Conservation (phyloP, 2,888 invertebrate species). For the Eupithecia exiguata region DNA sequence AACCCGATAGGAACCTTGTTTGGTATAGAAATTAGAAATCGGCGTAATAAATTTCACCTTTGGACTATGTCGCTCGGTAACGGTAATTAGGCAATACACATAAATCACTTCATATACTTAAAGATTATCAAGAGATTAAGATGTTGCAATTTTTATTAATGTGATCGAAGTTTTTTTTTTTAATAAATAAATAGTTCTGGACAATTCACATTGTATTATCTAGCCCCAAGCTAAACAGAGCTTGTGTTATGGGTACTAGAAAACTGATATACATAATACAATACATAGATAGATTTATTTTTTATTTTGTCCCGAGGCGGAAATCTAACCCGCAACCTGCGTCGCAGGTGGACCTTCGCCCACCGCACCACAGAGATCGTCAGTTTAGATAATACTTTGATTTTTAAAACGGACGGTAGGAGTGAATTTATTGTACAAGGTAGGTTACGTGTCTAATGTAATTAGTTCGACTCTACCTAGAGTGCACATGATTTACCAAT, state of each 20-base stretch:
- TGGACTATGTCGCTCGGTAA: conserved; percentile 22
- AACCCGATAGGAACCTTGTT: conserved; percentile 69
- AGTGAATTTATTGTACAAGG: neutral
- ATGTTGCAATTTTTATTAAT: neutral
- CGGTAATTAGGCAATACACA: conserved; percentile 22
- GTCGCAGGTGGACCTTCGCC: too few relatives aligned
- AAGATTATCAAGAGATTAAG: neutral
- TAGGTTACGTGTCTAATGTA: neutral
- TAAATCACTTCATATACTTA: conserved; percentile 17
- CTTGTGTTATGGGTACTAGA: too few relatives aligned
- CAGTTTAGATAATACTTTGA: neutral
- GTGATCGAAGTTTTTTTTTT: too few relatives aligned
- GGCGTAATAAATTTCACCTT: conserved; percentile 48
- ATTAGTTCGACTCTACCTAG: neutral
- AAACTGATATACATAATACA: too few relatives aligned
- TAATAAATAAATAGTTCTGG: too few relatives aligned
- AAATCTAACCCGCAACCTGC: too few relatives aligned
- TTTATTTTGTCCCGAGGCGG: too few relatives aligned
- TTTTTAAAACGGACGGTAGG: neutral
- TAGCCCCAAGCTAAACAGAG: too few relatives aligned
- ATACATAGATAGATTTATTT: too few relatives aligned
- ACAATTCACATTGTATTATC: too few relatives aligned
- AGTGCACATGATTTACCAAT: neutral
- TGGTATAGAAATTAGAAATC: conserved; percentile 54
- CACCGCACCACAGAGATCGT: too few relatives aligned